phyloP scores from a whole-genome alignment of 2,888 invertebrate genomes.

The Antheraea yamamai region DNA sequence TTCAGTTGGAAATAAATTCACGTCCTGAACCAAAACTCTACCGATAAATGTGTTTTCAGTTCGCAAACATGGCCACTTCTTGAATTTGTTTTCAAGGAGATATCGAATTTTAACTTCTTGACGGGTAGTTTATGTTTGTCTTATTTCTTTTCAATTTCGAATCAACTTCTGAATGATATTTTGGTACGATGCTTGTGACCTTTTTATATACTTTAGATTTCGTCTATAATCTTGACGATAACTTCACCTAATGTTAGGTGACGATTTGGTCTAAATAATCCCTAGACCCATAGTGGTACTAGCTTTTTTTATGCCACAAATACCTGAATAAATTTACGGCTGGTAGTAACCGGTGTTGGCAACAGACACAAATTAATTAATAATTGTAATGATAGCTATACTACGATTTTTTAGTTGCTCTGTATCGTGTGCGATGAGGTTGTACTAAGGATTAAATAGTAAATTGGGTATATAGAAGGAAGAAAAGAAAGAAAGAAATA shows the following conservation, averaged over 20 bases:
- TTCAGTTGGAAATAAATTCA: constrained; percentile 6
- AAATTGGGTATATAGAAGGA: too few species aligned
- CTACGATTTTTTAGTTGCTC: too few species aligned
- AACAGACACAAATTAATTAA: too few species aligned
- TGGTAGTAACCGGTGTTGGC: too few species aligned
- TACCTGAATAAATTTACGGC: background rate
- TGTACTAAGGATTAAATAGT: too few species aligned
- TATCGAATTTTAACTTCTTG: background rate
- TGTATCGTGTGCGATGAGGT: too few species aligned
- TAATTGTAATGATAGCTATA: too few species aligned
- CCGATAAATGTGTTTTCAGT: background rate
- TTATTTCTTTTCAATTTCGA: constrained; percentile 11
- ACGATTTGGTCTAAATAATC: background rate
- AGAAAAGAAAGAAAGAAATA: too few species aligned
- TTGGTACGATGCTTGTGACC: background rate
- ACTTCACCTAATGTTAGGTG: background rate
- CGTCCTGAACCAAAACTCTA: background rate
- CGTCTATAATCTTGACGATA: background rate
- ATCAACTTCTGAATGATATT: background rate
- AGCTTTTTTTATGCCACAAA: too few species aligned
- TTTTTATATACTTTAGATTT: background rate
- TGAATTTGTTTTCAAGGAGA: constrained; percentile 6
- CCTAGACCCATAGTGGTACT: background rate
- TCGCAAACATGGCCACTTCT: background rate
- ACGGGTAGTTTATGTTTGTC: background rate